Percentiles rank a stretch among this genome's conserved stretches.
Conservation (phyloP, 1,140 invertebrate genomes). For the Drosophila eugracilis region DNA sequence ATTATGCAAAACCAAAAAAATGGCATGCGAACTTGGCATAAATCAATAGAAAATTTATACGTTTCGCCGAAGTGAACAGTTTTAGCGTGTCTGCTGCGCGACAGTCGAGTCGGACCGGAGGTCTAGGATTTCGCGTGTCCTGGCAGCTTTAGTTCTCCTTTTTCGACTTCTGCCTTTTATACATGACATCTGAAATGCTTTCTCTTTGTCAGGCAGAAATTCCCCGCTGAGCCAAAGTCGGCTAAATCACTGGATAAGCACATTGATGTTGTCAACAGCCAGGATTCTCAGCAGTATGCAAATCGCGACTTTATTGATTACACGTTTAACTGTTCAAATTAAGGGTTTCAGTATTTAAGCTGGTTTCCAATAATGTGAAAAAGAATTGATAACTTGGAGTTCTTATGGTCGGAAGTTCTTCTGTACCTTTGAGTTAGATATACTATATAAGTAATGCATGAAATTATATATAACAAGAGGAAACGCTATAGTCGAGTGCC, state of each 20-base stretch:
- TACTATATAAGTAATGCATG: too few relatives aligned
- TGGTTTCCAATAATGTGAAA: neutral
- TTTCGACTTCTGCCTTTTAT: slow-evolving; percentile 36
- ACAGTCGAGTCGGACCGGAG: slow-evolving; percentile 38
- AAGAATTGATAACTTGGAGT: neutral
- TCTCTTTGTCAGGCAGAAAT: slow-evolving; percentile 43
- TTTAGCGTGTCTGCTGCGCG: slow-evolving; percentile 58
- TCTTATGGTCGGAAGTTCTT: too few relatives aligned
- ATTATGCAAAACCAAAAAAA: slow-evolving; percentile 83
- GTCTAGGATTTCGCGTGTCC: slow-evolving; percentile 64
- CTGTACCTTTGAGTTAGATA: too few relatives aligned
- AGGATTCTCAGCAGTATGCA: slow-evolving; percentile 28
- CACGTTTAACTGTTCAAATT: slow-evolving; percentile 19
- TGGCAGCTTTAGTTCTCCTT: slow-evolving; percentile 38
- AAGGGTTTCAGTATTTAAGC: neutral
- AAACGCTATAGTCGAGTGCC: too few relatives aligned
- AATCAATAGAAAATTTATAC: slow-evolving; percentile 84
- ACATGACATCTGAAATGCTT: slow-evolving; percentile 58
- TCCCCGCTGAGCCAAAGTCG: slow-evolving; percentile 34
- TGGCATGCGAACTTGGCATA: slow-evolving; percentile 83
- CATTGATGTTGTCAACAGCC: slow-evolving; percentile 49
- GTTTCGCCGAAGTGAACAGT: slow-evolving; percentile 75
- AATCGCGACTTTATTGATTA: slow-evolving; percentile 30
- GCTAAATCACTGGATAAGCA: slow-evolving; percentile 50
- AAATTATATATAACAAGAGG: too few relatives aligned